Evolutionary conservation across 1,140 invertebrate species (phyloP).

Genomic region (Brachionus sp.): DNA sequence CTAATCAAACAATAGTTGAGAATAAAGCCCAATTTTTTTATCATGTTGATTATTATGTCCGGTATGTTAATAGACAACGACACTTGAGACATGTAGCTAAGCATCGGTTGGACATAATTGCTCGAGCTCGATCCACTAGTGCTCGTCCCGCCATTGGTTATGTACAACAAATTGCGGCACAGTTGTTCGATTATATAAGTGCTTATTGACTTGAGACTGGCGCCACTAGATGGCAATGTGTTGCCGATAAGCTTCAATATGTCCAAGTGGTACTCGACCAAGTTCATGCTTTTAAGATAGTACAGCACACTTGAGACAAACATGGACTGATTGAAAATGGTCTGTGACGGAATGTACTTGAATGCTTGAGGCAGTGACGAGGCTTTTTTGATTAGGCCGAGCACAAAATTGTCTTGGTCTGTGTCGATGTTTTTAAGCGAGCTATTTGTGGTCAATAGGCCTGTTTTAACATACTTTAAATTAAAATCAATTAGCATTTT

Average conservation of each 20-base stretch:
- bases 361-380: background rate
- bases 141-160: slow-evolving; percentile 49
- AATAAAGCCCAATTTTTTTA: slow-evolving; percentile 11
- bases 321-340: slow-evolving; percentile 69
- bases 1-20: slow-evolving; percentile 38
- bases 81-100: slow-evolving; percentile 21
- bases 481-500: background rate
- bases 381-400: background rate
- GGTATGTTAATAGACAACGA: slow-evolving; percentile 17
- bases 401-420: background rate
- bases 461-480: slow-evolving; percentile 26
- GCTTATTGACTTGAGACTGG: slow-evolving; percentile 71
- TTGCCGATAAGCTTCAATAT: slow-evolving; percentile 76
- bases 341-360: slow-evolving; percentile 49
- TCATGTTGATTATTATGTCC: slow-evolving; percentile 15
- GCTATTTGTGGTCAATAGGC: slow-evolving; percentile 43
- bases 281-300: slow-evolving; percentile 66
- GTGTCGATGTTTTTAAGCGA: background rate
- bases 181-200: slow-evolving; percentile 75
- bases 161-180: slow-evolving; percentile 74
- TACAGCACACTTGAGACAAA: slow-evolving; percentile 76
- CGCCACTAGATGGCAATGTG: slow-evolving; percentile 70
- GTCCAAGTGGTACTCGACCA: slow-evolving; percentile 67
- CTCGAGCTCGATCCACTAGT: slow-evolving; percentile 13
- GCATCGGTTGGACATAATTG: slow-evolving; percentile 12